Evolutionary conservation across 2,113 vertebrate species (phyloP).

Genomic region (Hirundichthys speculiger): DNA sequence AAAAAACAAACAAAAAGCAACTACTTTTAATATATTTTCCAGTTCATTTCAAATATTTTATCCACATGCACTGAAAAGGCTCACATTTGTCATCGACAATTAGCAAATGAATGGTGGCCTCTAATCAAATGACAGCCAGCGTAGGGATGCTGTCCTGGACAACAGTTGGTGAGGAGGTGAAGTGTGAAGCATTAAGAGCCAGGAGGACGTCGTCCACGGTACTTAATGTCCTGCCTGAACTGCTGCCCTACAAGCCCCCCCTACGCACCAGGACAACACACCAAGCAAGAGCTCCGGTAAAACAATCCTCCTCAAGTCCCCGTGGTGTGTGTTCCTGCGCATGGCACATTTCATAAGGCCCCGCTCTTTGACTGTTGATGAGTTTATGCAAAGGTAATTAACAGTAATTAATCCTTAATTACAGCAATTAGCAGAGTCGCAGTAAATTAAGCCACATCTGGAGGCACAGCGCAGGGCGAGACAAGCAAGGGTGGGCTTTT

Average conservation of each 20-base stretch:
- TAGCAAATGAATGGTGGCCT: slow-evolving; percentile 22
- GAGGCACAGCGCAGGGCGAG: slow-evolving; percentile 88
- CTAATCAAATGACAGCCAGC: slow-evolving; percentile 48
- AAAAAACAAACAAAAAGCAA: background rate
- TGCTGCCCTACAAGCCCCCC: slow-evolving; percentile 75
- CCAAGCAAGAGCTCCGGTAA: slow-evolving; percentile 70
- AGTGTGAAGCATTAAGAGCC: slow-evolving; percentile 49
- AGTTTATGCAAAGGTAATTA: slow-evolving; percentile 99
- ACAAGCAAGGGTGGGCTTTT: slow-evolving; percentile 81
- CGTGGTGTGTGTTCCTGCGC: slow-evolving; percentile 80
- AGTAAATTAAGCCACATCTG: slow-evolving; percentile 99
- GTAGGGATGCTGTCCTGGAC: slow-evolving; percentile 35
- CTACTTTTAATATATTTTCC: too few species aligned
- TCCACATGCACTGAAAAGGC: background rate
- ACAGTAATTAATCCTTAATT: slow-evolving; percentile 99
- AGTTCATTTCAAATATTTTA: background rate
- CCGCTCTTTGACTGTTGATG: slow-evolving; percentile 99
- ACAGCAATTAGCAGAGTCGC: slow-evolving; percentile 99
- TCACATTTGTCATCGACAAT: background rate
- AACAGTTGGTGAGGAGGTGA: slow-evolving; percentile 69
- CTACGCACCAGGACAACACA: slow-evolving; percentile 52
- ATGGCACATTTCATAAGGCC: slow-evolving; percentile 99
- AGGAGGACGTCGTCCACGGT: slow-evolving; percentile 64
- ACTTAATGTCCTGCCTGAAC: slow-evolving; percentile 65
- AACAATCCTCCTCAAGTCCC: slow-evolving; percentile 57